These are phyloP conservation scores for Drymodes brunneopygia DNA, from an alignment of 2,113 vertebrate species.

Conservation along the genomic window DNA sequence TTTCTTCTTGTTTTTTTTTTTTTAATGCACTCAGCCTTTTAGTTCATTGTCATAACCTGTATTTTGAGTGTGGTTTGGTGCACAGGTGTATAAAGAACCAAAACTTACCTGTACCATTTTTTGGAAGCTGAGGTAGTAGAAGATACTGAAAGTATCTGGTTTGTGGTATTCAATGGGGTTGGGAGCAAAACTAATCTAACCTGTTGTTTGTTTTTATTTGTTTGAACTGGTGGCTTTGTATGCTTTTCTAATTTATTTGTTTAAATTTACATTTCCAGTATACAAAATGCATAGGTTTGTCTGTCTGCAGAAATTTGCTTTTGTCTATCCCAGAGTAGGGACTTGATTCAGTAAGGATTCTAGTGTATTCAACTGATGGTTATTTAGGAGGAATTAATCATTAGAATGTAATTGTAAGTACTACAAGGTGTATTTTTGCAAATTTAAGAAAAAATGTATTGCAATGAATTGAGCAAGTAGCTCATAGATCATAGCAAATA, in stretches of 20 bases:
- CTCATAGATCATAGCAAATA: neutral
- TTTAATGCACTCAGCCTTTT: neutral
- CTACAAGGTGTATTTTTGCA: neutral
- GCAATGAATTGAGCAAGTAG: neutral
- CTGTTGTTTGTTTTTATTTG: neutral
- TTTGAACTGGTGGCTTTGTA: neutral
- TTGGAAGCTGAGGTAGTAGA: neutral
- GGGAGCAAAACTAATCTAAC: neutral
- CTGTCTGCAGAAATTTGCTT: neutral
- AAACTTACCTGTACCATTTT: neutral
- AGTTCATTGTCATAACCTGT: neutral
- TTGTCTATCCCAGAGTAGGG: neutral
- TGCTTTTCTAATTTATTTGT: constrained; percentile 21
- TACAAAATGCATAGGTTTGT: constrained; percentile 2
- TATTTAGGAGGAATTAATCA: neutral
- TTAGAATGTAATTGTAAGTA: neutral
- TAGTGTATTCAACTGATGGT: neutral
- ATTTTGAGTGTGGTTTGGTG: neutral
- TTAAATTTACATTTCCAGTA: constrained; percentile 32
- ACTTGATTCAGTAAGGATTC: neutral
- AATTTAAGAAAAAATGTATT: neutral
- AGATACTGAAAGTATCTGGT: neutral
- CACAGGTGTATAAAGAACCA: neutral
- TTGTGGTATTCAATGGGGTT: neutral
- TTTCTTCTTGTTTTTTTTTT: neutral